Evolutionary conservation across 2,888 invertebrate genomes (phyloP), one percentile per base, ranked within the genome.

Genomic region (Drosophila meridionalis): DNA sequence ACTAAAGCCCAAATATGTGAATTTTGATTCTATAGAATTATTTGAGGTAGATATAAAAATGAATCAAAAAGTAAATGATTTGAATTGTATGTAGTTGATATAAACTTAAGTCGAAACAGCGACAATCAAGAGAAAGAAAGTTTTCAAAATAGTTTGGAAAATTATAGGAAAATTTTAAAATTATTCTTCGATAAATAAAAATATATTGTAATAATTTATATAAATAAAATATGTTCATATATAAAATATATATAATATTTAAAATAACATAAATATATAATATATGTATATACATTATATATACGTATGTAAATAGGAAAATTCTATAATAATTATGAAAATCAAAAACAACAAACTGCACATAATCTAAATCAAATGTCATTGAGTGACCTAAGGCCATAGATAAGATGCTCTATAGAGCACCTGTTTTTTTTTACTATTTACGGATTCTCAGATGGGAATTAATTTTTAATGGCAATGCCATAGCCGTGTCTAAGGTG

Each of bases 401-500:
- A 4, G 3, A 47, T 6, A 28, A 14, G 14, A 28, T 47, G 26
- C 12, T 47, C 6, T 11, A 20, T 20, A 34, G 12, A 36, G 52
- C 52, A 52, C 7, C 34, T 36, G 52, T 12, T 34, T 34, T 28
- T 14, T 40, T 0, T 5, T 2, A 36, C 6, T 20, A 12, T 12
- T 2, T 30, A n/a, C 14, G 3, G 55, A 42, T 38, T 38, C 8
- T 12, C 45, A 8, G 34, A 28, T 14, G 45, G 1, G 34, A 64
- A 59, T 59, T 30, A 38, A 57, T 40, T 40, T 14, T 47, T 57
- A 38, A 28, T 55, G 40, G 14, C 26, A 42, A 32, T 20, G 42
- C 20, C 43, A 34, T 8, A 34, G 61, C 5, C 34, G 65, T 45
- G 65, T 53, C 43, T 28, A 55, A 65, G 53, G 45, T 55, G 28